These are phyloP conservation scores for Sminthurides aquaticus DNA, from an alignment of 2,888 invertebrate species.

Conservation along the genomic window DNA sequence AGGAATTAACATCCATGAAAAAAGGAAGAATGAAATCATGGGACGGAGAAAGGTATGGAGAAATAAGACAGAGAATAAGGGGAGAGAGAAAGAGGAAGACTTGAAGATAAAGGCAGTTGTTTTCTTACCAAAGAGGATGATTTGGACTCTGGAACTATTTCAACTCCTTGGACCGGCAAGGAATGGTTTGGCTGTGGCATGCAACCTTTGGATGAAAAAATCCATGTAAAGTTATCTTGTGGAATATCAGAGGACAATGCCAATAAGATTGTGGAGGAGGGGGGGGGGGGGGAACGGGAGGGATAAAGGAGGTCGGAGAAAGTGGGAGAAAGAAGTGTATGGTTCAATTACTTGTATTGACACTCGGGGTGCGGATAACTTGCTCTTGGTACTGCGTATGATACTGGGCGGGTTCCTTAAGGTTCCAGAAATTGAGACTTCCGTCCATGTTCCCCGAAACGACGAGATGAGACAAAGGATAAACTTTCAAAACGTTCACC, in stretches of 20 bases:
- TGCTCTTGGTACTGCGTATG: constrained; percentile 39
- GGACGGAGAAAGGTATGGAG: background rate
- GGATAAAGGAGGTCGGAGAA: background rate
- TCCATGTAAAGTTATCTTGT: background rate
- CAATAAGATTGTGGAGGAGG: background rate
- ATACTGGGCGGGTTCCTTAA: constrained; percentile 34
- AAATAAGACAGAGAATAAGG: background rate
- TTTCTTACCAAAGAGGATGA: constrained; percentile 27
- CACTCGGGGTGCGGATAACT: constrained; percentile 37
- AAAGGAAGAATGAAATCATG: background rate
- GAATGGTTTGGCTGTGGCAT: constrained; percentile 23
- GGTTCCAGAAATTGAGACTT: constrained; percentile 36
- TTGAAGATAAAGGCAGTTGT: background rate
- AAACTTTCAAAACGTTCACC: constrained; percentile 30
- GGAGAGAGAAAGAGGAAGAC: background rate
- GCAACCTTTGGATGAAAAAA: constrained; percentile 24
- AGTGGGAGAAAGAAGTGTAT: background rate
- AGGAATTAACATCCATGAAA: background rate
- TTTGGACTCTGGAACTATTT: constrained; percentile 31
- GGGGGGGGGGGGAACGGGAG: background rate
- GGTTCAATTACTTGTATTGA: constrained; percentile 32
- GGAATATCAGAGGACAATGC: background rate
- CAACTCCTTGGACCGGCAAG: constrained; percentile 28
- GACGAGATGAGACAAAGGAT: constrained; percentile 28
- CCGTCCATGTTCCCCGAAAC: constrained; percentile 38